phyloP scores from a whole-genome alignment of 2,113 vertebrate species.

The Thalassoma bifasciatum region DNA sequence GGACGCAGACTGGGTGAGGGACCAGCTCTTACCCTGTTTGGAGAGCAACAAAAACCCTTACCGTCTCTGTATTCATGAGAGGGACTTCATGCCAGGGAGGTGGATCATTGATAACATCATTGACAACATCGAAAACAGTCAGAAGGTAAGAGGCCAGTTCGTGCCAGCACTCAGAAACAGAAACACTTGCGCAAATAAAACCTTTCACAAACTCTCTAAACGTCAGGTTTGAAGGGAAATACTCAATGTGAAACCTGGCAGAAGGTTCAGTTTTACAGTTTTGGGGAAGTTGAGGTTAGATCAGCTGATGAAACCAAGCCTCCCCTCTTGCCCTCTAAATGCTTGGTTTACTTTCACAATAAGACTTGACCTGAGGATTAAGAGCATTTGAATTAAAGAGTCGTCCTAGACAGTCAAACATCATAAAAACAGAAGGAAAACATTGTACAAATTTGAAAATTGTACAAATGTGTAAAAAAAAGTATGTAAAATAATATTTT shows the following conservation, averaged over 20 bases:
- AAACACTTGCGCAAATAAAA: neutral
- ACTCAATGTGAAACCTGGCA: neutral
- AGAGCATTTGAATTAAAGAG: too few species aligned
- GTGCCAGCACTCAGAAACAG: neutral
- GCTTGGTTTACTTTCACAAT: too few species aligned
- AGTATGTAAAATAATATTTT: too few species aligned
- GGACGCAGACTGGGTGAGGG: constrained; percentile 87
- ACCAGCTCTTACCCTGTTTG: constrained; percentile 81
- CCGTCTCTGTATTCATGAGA: constrained; percentile 88
- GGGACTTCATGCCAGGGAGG: constrained; percentile 88
- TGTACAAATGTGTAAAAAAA: too few species aligned
- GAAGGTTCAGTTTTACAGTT: neutral
- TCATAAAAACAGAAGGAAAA: too few species aligned
- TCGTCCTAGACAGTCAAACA: too few species aligned
- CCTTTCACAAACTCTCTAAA: too few species aligned
- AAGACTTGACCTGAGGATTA: too few species aligned
- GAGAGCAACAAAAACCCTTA: constrained; percentile 83
- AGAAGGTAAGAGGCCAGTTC: constrained; percentile 72
- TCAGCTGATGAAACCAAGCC: neutral
- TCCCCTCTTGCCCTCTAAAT: too few species aligned
- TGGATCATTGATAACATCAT: constrained; percentile 94
- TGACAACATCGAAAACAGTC: constrained; percentile 88
- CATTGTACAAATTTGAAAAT: too few species aligned
- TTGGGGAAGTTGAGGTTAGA: neutral
- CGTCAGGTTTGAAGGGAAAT: neutral